Evolutionary conservation across 2,113 vertebrate genomes (phyloP), one percentile per base, ranked within the genome.

Genomic region (Rhombomys opimus): DNA sequence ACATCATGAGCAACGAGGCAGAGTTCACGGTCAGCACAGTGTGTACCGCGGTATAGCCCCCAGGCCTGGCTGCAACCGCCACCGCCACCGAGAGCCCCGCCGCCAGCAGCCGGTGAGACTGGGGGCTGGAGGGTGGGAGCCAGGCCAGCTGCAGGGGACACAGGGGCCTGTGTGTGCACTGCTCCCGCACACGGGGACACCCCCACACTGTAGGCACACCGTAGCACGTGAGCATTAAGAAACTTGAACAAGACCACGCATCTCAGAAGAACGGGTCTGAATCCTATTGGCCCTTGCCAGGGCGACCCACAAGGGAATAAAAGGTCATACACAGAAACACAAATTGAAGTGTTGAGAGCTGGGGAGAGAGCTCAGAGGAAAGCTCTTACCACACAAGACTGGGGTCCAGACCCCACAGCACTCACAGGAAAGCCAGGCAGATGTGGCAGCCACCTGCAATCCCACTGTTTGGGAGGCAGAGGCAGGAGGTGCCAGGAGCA

Each of bases 1-100:
- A 99, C 98, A 99, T 99, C 98, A 97, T 99, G 99, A 98, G 99
- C 96, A 98, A 98, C 7, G 99, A 99, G 99, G 98, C 99, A 0
- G 99, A 99, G 98, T 99, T 99, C 98, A 99, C 99, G 25, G 99
- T 99, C 98, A 99, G 99, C 99, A 99, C 99, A 1, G 99, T 99
- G 97, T 99, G 99, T 97, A 99, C 99, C 0, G 99, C 99, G 0
- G 99, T 99, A 99, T 99, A 99, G 99, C 99, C 95, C 20, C 98
- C 98, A 7, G 96, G 87, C 98, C 98, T 30, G 90, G 97, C 97
- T 86, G 96, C 97, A 50, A 6, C 86, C 32, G 41, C 97, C 61
- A 11, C 97, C 67, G 95, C 93, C 97, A 92, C 98, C 92, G 97
- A 98, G 97, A 96, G 97, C 95, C 97, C 96, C 82, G 46, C 97